Evolutionary conservation across 2,113 vertebrate species (phyloP).

Genomic region (Albula goreensis): DNA sequence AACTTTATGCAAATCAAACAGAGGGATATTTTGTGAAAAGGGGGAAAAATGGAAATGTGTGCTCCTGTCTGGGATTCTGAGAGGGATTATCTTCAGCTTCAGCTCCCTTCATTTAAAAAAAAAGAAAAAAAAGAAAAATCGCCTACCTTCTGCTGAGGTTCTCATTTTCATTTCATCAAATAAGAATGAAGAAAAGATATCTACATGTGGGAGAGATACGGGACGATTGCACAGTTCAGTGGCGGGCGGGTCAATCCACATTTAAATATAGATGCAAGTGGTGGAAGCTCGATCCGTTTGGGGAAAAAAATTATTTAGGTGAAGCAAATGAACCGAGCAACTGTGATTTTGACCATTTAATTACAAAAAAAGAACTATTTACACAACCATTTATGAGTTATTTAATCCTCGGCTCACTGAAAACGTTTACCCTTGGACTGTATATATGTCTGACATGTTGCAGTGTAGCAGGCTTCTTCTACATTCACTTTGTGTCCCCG

Average conservation of each 20-base stretch:
- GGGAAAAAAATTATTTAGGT: background rate
- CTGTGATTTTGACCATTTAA: background rate
- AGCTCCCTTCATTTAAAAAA: background rate
- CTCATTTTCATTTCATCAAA: background rate
- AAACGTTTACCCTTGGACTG: background rate
- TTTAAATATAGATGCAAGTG: background rate
- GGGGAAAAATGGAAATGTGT: conserved; percentile 11
- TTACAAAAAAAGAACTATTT: background rate
- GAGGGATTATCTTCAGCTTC: background rate
- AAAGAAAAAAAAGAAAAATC: too few species aligned
- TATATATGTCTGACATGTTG: background rate
- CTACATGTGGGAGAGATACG: background rate
- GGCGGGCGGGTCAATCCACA: background rate
- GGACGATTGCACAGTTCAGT: background rate
- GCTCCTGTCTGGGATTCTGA: background rate
- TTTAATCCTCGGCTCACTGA: background rate
- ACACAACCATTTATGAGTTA: background rate
- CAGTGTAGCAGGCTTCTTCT: background rate
- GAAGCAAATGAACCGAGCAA: background rate
- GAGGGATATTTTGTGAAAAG: background rate
- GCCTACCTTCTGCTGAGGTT: background rate
- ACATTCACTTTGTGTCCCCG: background rate
- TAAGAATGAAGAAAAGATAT: background rate
- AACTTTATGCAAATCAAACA: conserved; percentile 11
- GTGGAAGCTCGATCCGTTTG: background rate